Evolutionary conservation across 2,888 invertebrate genomes (phyloP).

Genomic region (Trichacis sp.): DNA sequence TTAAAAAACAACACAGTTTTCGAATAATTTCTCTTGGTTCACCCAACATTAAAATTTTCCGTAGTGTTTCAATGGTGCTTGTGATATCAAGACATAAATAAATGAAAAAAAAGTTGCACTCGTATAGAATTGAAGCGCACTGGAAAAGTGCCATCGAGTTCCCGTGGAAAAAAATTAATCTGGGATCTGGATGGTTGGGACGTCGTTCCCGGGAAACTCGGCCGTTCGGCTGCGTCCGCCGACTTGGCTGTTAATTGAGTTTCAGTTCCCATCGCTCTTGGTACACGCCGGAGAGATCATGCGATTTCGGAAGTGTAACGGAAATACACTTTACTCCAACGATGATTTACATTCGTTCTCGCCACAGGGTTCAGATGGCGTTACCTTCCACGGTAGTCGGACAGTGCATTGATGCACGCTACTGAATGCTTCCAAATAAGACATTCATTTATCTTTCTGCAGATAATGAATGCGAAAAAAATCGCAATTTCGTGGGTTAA

Average conservation of each 20-base stretch:
- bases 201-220: constrained; percentile 21
- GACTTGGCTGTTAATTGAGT: constrained; percentile 38
- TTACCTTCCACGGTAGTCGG: constrained; percentile 52
- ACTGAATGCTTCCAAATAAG: too few relatives aligned
- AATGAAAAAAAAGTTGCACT: constrained; percentile 20
- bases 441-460: too few relatives aligned
- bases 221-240: constrained; percentile 23
- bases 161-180: constrained; percentile 14
- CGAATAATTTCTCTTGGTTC: too few relatives aligned
- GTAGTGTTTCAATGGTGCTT: too few relatives aligned
- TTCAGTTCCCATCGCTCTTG: constrained; percentile 27
- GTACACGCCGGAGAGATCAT: constrained; percentile 19
- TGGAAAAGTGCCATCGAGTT: constrained; percentile 25
- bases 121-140: constrained; percentile 7
- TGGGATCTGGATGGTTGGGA: constrained; percentile 7
- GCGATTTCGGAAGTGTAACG: constrained; percentile 45
- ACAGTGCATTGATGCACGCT: constrained; percentile 56
- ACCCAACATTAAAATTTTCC: too few relatives aligned
- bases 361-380: constrained; percentile 55
- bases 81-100: too few relatives aligned
- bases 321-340: constrained; percentile 23
- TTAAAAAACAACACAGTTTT: too few relatives aligned
- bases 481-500: too few relatives aligned
- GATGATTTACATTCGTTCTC: constrained; percentile 35
- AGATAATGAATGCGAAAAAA: too few relatives aligned